Conservation (phyloP, 2,888 invertebrate genomes). For the Plebejus melissa region DNA sequence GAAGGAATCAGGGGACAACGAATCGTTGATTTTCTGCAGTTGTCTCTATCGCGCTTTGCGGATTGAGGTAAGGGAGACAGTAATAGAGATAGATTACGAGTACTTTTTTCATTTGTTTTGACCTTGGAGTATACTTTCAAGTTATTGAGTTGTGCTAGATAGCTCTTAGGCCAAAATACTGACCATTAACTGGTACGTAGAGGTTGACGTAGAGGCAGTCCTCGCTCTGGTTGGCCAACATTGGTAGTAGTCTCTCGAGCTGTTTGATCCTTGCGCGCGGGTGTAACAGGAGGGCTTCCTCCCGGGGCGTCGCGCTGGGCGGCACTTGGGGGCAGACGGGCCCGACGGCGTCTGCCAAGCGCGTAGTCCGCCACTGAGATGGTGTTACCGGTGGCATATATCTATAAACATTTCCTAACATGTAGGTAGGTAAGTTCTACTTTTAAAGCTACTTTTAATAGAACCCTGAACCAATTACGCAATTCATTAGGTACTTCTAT, state of each 20-base stretch:
- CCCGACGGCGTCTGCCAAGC: slow-evolving; percentile 88
- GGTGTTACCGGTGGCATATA: slow-evolving; percentile 98
- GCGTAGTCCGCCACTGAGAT: slow-evolving; percentile 90
- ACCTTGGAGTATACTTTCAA: too few species aligned
- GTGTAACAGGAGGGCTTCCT: slow-evolving; percentile 84
- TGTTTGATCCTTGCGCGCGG: slow-evolving; percentile 91
- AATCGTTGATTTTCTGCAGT: too few species aligned
- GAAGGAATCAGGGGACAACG: too few species aligned
- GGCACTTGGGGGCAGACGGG: slow-evolving; percentile 93
- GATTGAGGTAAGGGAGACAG: too few species aligned
- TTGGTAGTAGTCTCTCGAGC: slow-evolving; percentile 89
- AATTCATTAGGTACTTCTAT: too few species aligned
- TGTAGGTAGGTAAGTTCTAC: neutral
- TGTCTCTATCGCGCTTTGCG: too few species aligned
- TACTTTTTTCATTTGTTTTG: too few species aligned
- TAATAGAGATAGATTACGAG: too few species aligned
- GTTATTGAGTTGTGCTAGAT: too few species aligned
- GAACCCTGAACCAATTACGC: too few species aligned
- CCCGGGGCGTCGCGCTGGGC: slow-evolving; percentile 65
- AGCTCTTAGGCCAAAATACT: slow-evolving; percentile 19
- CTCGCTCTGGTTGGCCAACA: slow-evolving; percentile 95
- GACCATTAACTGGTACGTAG: slow-evolving; percentile 89
- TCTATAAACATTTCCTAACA: slow-evolving; percentile 52
- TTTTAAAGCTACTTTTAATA: too few species aligned
- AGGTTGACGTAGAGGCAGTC: slow-evolving; percentile 98